These are phyloP conservation scores for Adelphocoris suturalis DNA, from an alignment of 2,888 invertebrate genomes.

Conservation along the genomic window DNA sequence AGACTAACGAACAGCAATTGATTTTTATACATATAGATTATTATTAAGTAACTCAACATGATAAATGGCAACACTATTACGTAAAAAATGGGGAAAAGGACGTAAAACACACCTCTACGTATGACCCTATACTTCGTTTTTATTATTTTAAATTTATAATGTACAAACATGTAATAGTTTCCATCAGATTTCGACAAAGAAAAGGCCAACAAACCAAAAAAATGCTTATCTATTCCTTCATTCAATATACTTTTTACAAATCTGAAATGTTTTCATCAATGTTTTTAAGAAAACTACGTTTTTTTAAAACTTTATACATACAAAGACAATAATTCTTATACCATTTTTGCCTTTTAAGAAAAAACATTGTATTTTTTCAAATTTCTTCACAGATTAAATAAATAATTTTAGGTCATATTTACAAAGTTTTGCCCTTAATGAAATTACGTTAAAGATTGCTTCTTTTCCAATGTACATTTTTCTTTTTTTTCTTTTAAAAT, in stretches of 20 bases:
- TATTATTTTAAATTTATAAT: slow-evolving; percentile 73
- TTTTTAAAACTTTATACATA: slow-evolving; percentile 73
- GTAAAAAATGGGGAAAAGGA: too few relatives aligned
- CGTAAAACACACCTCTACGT: slow-evolving; percentile 1
- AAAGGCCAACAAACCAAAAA: slow-evolving; percentile 73
- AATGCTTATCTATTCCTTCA: slow-evolving; percentile 61
- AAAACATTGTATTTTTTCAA: slow-evolving; percentile 41
- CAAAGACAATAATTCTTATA: slow-evolving; percentile 66
- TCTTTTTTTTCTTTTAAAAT: slow-evolving; percentile 58
- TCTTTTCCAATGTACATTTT: slow-evolving; percentile 69
- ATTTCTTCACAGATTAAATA: slow-evolving; percentile 69
- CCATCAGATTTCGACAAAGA: slow-evolving; percentile 66
- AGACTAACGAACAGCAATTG: too few relatives aligned
- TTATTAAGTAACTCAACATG: too few relatives aligned
- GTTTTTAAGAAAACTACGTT: slow-evolving; percentile 76
- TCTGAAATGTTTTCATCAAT: slow-evolving; percentile 77
- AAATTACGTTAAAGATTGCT: slow-evolving; percentile 73
- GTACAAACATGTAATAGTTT: slow-evolving; percentile 74
- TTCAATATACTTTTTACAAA: slow-evolving; percentile 76
- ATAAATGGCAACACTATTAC: too few relatives aligned
- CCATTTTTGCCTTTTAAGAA: slow-evolving; percentile 61
- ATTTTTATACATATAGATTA: too few relatives aligned
- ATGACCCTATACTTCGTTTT: slow-evolving; percentile 69
- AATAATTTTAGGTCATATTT: slow-evolving; percentile 73
- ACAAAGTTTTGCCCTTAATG: slow-evolving; percentile 57